Conservation (phyloP, 2,888 invertebrate species). For the Drosophila subquinaria region DNA sequence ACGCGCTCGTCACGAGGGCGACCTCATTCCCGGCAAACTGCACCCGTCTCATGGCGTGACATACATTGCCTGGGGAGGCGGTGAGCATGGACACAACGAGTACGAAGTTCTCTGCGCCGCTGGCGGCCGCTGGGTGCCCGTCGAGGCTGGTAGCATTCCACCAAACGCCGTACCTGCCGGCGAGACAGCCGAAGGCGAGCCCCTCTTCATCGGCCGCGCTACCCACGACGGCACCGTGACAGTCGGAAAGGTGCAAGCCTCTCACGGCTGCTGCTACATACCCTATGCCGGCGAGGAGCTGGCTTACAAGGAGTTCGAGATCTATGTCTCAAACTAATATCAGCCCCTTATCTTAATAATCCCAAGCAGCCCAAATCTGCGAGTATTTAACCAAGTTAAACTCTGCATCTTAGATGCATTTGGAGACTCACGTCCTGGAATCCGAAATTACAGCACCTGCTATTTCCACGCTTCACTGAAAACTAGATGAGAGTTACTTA, state of each 20-base stretch:
- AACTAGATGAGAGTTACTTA: slow-evolving; percentile 13
- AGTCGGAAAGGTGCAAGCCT: slow-evolving; percentile 93
- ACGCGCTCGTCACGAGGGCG: slow-evolving; percentile 90
- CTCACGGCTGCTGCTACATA: slow-evolving; percentile 93
- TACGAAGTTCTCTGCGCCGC: slow-evolving; percentile 90
- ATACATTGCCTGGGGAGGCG: slow-evolving; percentile 92
- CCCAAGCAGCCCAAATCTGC: slow-evolving; percentile 10
- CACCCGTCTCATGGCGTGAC: slow-evolving; percentile 89
- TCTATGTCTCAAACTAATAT: slow-evolving; percentile 86
- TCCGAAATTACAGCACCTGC: slow-evolving; percentile 27
- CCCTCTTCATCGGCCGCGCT: slow-evolving; percentile 92
- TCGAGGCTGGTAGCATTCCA: slow-evolving; percentile 88
- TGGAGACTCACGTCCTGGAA: slow-evolving; percentile 48
- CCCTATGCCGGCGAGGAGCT: slow-evolving; percentile 93
- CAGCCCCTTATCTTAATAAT: not conserved
- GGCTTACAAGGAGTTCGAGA: slow-evolving; percentile 92
- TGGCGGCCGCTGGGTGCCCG: slow-evolving; percentile 89
- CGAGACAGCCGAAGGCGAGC: slow-evolving; percentile 91
- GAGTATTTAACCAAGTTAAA: slow-evolving; percentile 46
- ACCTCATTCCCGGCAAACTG: slow-evolving; percentile 92
- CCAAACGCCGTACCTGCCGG: slow-evolving; percentile 91
- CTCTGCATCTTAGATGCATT: slow-evolving; percentile 42
- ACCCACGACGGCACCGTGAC: slow-evolving; percentile 91
- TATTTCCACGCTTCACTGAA: slow-evolving; percentile 27
- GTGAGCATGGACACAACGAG: slow-evolving; percentile 88